Evolutionary conservation across 2,888 invertebrate genomes (phyloP).

Genomic region (Aproaerema taeniolella): DNA sequence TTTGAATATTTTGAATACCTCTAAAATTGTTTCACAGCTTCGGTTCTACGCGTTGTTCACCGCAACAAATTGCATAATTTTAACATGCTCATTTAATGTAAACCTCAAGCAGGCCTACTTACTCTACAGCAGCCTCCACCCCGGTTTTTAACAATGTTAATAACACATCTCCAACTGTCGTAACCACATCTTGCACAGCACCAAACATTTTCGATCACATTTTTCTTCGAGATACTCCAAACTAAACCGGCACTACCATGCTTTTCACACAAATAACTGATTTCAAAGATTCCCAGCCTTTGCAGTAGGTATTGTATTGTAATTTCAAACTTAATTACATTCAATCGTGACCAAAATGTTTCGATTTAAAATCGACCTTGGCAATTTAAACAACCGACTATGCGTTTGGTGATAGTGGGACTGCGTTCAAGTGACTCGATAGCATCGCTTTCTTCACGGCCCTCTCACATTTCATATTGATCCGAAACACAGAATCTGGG

Average conservation of each 20-base stretch:
- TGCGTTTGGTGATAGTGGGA: background rate
- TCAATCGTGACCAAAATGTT: constrained; percentile 5
- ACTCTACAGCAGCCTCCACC: background rate
- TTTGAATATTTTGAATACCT: no score
- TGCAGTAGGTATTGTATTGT: constrained; percentile 7
- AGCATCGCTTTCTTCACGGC: no score
- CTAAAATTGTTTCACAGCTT: no score
- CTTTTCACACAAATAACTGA: background rate
- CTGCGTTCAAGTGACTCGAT: no score
- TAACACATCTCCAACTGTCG: background rate
- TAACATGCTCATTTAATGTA: background rate
- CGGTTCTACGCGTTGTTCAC: no score
- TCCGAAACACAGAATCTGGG: no score
- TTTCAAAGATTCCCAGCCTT: background rate
- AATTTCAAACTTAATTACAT: constrained; percentile 4
- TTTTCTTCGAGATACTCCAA: background rate
- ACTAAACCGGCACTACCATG: constrained; percentile 2
- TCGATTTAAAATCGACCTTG: constrained; percentile 2
- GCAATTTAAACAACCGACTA: background rate
- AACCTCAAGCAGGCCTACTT: constrained; percentile 1
- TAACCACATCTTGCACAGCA: background rate
- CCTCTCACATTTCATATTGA: no score
- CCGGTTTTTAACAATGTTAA: constrained; percentile 1
- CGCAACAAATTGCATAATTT: no score
- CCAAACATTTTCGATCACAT: constrained; percentile 5